Percentiles rank a stretch among this genome's conserved stretches.
phyloP scores from a whole-genome alignment of 2,113 vertebrate genomes.

The Otis tarda region DNA sequence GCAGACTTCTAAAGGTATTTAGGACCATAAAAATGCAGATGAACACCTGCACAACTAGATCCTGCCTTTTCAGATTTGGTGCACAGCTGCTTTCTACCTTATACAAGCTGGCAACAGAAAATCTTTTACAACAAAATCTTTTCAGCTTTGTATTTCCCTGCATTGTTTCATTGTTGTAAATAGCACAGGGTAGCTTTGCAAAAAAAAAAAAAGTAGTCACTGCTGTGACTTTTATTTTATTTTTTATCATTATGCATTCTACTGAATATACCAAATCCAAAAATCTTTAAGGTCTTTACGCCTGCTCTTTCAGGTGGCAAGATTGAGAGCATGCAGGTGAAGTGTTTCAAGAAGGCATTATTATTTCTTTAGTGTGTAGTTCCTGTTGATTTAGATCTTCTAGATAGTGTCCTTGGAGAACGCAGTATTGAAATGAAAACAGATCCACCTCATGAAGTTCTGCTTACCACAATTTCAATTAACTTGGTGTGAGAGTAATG shows the following conservation, averaged over 20 bases:
- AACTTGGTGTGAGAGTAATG: neutral
- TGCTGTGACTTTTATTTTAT: neutral
- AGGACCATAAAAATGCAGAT: neutral
- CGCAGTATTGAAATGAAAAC: constrained; percentile 19
- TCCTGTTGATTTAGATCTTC: constrained; percentile 42
- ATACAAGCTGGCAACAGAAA: neutral
- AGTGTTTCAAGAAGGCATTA: neutral
- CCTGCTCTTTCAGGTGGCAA: neutral
- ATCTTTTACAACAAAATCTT: neutral
- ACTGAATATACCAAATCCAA: neutral
- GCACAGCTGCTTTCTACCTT: neutral
- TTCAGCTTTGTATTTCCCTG: neutral
- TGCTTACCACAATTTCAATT: constrained; percentile 3
- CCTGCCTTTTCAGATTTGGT: neutral
- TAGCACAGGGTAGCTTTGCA: neutral
- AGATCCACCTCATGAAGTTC: constrained; percentile 14
- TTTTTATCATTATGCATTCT: neutral
- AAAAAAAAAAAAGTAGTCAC: neutral
- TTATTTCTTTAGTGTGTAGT: neutral
- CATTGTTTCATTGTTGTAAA: neutral
- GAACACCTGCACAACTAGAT: neutral
- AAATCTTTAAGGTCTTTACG: neutral
- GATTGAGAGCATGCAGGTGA: neutral
- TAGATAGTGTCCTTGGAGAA: neutral
- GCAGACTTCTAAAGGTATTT: neutral